Conservation (phyloP, 2,888 invertebrate species). For the Syrphus vitripennis region DNA sequence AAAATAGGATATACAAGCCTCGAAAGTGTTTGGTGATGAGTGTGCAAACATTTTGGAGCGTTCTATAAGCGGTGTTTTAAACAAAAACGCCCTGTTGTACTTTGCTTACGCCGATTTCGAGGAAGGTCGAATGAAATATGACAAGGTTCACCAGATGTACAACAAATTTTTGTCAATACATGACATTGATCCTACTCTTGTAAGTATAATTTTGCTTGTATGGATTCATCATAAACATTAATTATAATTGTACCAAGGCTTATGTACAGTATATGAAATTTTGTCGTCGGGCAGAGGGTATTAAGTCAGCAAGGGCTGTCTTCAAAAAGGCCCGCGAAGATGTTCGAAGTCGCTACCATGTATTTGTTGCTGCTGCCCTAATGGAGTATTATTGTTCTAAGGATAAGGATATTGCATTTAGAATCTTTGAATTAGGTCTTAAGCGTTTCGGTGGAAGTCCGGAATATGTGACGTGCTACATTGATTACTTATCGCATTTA, state of each 20-base stretch:
- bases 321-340: slow-evolving; percentile 98
- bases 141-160: slow-evolving; percentile 98
- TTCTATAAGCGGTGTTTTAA: slow-evolving; percentile 93
- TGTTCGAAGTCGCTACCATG: slow-evolving; percentile 90
- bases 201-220: slow-evolving; percentile 80
- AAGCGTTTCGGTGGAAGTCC: slow-evolving; percentile 98
- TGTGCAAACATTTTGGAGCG: slow-evolving; percentile 97
- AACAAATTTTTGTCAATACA: slow-evolving; percentile 93
- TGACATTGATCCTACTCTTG: slow-evolving; percentile 97
- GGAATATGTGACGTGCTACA: slow-evolving; percentile 97
- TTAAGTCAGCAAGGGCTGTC: slow-evolving; percentile 96
- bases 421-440: slow-evolving; percentile 97
- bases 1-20: slow-evolving; percentile 93
- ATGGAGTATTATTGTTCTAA: slow-evolving; percentile 99
- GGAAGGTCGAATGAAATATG: slow-evolving; percentile 97
- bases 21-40: slow-evolving; percentile 96
- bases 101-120: slow-evolving; percentile 99
- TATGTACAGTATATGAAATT: slow-evolving; percentile 99
- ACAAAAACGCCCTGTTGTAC: slow-evolving; percentile 95
- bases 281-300: slow-evolving; percentile 97
- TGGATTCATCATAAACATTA: neutral
- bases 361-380: slow-evolving; percentile 97
- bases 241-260: slow-evolving; percentile 83
- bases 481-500: slow-evolving; percentile 97
- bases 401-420: slow-evolving; percentile 97